Percentiles rank a stretch among this genome's conserved stretches.
Conservation (phyloP, 64 coral and sea anemone species). For the Stichodactyla mertensii region DNA sequence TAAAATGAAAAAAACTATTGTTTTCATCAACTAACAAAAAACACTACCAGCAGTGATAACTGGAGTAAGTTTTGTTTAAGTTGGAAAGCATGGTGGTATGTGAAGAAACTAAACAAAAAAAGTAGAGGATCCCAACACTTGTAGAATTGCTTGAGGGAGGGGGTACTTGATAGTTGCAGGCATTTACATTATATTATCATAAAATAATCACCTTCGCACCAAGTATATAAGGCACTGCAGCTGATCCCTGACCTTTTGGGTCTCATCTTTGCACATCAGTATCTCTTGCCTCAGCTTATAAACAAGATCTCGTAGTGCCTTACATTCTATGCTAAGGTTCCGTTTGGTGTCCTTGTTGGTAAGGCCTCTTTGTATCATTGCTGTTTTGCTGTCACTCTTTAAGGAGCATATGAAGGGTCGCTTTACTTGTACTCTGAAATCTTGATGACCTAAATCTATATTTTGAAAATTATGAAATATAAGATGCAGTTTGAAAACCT, state of each 20-base stretch:
- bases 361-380: background rate
- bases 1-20: background rate
- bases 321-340: slow-evolving; percentile 12
- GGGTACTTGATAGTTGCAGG: too few relatives aligned
- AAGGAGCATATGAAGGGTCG: background rate
- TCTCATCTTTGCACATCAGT: slow-evolving; percentile 32
- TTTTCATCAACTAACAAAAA: too few relatives aligned
- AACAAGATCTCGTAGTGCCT: slow-evolving; percentile 47
- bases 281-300: slow-evolving; percentile 42
- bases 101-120: too few relatives aligned
- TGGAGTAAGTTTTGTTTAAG: too few relatives aligned
- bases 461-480: background rate
- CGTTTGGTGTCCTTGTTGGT: slow-evolving; percentile 30
- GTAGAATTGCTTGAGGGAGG: too few relatives aligned
- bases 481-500: background rate
- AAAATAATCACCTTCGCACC: slow-evolving; percentile 36
- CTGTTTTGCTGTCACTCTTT: background rate
- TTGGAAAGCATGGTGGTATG: too few relatives aligned
- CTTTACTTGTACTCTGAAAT: too few relatives aligned
- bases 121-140: too few relatives aligned
- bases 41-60: too few relatives aligned
- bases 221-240: slow-evolving; percentile 62
- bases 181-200: too few relatives aligned
- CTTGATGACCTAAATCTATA: too few relatives aligned
- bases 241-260: slow-evolving; percentile 62